Evolutionary conservation across 2,797 vertebrate genomes (phyloP).

Genomic region (Lindbergichthys nudifrons): DNA sequence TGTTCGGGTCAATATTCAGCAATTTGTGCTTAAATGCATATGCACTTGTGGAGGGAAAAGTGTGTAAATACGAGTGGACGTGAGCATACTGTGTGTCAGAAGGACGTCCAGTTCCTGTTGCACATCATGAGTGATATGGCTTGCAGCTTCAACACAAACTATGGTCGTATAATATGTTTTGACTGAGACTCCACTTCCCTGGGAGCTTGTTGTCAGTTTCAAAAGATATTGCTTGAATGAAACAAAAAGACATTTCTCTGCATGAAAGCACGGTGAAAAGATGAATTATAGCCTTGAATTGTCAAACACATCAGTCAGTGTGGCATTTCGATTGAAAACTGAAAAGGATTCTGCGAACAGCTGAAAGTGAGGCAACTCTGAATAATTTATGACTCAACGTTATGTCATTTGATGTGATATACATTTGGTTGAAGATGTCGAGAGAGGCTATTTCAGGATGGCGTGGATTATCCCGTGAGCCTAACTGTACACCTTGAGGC

Average conservation of each 20-base stretch:
- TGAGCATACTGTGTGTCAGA: conserved; percentile 1
- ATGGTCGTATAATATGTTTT: conserved; percentile 21
- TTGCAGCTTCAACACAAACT: conserved; percentile 9
- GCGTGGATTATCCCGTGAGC: conserved; percentile 15
- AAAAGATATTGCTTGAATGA: conserved; percentile 33
- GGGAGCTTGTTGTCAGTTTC: conserved; percentile 31
- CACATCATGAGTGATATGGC: background rate
- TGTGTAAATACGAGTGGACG: background rate
- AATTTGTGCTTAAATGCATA: conserved; percentile 16
- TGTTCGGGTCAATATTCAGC: conserved; percentile 24
- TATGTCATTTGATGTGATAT: conserved; percentile 42
- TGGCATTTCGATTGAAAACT: conserved; percentile 58
- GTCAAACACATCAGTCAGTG: conserved; percentile 50
- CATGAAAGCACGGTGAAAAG: conserved; percentile 31
- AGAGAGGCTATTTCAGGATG: background rate
- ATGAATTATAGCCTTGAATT: conserved; percentile 57
- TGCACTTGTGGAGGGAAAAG: background rate
- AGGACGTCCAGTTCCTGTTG: conserved; percentile 1
- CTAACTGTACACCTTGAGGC: conserved; percentile 37
- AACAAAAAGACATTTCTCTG: conserved; percentile 46
- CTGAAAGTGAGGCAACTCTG: conserved; percentile 50
- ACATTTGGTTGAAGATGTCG: conserved; percentile 28
- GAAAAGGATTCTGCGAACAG: conserved; percentile 45
- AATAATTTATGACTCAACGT: conserved; percentile 40
- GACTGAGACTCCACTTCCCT: conserved; percentile 16